These are phyloP conservation scores for Pogonomyrmex californicus DNA, from an alignment of 1,140 invertebrate species.

Conservation along the genomic window DNA sequence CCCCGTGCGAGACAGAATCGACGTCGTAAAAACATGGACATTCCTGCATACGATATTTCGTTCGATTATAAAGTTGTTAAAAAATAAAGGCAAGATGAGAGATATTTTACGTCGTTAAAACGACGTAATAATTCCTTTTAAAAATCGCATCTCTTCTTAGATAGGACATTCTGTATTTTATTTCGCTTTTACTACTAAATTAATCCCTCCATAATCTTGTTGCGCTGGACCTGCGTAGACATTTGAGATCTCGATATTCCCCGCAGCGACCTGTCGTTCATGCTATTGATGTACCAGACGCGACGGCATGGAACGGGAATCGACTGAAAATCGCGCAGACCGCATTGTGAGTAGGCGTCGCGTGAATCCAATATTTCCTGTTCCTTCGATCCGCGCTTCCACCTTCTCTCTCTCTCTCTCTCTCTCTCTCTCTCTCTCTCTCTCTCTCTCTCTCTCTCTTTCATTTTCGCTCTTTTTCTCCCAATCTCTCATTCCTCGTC, in stretches of 20 bases:
- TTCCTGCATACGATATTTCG: too few species aligned
- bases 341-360: slow-evolving; percentile 82
- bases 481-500: slow-evolving; percentile 24
- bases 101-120: not conserved
- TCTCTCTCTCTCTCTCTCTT: slow-evolving; percentile 66
- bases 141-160: not conserved
- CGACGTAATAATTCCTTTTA: not conserved
- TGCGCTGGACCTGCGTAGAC: not conserved
- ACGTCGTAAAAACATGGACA: not conserved
- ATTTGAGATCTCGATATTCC: slow-evolving; percentile 12
- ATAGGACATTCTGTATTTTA: not conserved
- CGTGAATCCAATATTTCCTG: slow-evolving; percentile 84
- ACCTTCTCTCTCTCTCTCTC: slow-evolving; percentile 70
- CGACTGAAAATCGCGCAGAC: slow-evolving; percentile 54
- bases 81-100: not conserved
- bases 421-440: slow-evolving; percentile 63
- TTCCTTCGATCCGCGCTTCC: slow-evolving; percentile 68
- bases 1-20: slow-evolving; percentile 8
- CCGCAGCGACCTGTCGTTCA: slow-evolving; percentile 29
- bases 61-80: not conserved
- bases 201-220: not conserved
- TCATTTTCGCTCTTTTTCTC: not conserved
- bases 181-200: not conserved
- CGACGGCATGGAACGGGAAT: slow-evolving; percentile 30
- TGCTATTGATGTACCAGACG: slow-evolving; percentile 20